phyloP scores from a whole-genome alignment of 2,888 invertebrate species.

The Monochamus alternatus region DNA sequence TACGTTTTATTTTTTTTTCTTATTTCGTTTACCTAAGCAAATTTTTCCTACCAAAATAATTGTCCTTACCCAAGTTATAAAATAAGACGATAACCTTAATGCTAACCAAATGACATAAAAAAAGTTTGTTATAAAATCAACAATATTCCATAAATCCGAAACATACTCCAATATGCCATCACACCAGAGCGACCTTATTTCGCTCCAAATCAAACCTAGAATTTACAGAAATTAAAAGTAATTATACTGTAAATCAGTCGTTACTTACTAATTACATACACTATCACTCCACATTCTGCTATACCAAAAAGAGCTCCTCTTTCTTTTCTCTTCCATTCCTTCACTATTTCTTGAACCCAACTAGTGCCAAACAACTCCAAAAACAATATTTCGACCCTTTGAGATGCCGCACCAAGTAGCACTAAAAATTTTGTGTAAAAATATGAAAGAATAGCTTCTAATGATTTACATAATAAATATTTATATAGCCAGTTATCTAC shows the following conservation, averaged over 20 bases:
- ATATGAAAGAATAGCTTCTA: too few species aligned
- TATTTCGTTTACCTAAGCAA: too few species aligned
- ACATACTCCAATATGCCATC: slow-evolving; percentile 93
- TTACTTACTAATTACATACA: slow-evolving; percentile 89
- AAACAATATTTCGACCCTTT: slow-evolving; percentile 88
- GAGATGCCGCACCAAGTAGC: slow-evolving; percentile 93
- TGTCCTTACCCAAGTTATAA: slow-evolving; percentile 85
- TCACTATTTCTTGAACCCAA: slow-evolving; percentile 83
- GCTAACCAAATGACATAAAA: slow-evolving; percentile 96
- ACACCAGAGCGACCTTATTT: slow-evolving; percentile 92
- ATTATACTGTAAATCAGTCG: neutral
- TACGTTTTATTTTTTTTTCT: too few species aligned
- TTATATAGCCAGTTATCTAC: too few species aligned
- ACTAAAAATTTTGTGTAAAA: slow-evolving; percentile 73
- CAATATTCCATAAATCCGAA: slow-evolving; percentile 97
- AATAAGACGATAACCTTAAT: slow-evolving; percentile 90
- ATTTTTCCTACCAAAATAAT: neutral
- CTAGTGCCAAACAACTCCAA: slow-evolving; percentile 86
- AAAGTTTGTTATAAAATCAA: slow-evolving; percentile 97
- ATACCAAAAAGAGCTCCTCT: slow-evolving; percentile 85
- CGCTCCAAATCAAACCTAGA: slow-evolving; percentile 94
- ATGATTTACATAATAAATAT: too few species aligned
- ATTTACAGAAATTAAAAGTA: neutral
- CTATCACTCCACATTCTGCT: slow-evolving; percentile 86
- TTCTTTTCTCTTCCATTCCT: slow-evolving; percentile 85